Base-by-base conservation (phyloP, 2,888 invertebrate species). In the Chymomyza procnemis region DNA sequence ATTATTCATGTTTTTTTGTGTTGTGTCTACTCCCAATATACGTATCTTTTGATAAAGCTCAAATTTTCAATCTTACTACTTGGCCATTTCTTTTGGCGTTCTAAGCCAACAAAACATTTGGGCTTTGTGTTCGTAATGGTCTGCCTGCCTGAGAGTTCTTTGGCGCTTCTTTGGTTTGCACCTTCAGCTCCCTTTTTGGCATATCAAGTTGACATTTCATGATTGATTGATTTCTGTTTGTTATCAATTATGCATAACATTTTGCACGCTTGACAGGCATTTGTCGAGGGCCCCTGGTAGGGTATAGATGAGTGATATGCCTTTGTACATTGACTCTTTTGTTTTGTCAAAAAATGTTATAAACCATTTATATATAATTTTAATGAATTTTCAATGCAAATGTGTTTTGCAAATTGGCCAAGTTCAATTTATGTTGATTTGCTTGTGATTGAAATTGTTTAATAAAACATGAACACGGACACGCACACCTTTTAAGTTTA, bases 211-310 rank as follows among this genome's bases (percentile, higher is more conserved):
- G 85, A 79, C 85, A 80, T 80, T 84, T 78, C 78, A 86, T 83
- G 85, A 85, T 85, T 86, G 85, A 85, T 84, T 84, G 85, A 83
- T 85, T 87, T 79, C 66, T 75, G 70, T 75, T 72, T 69, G 77
- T 70, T 75, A 87, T 82, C 87, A 87, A 84, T 84, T 83, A 84
- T 84, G 78, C 71, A 84, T 82, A 74, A 78, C 68, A 84, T 83
- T 81, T 85, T 85, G 75, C 71, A 73, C 85, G 85, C 80, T 76
- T 82, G 78, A 67, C 70, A 75, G 67, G 73, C 83, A 74, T 70
- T 75, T 80, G 79, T 66, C 56, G 60, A 64, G 61, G 12, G 0
- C 8, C 50, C 19, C 50, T 50, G 50, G 19, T 26, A 26, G 2
- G 26, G 26, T 26, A 4, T 19, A 50, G 4, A 41, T 41, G 34